Evolutionary conservation across 92 coral and sea anemone genomes (phyloP).

Genomic region (Parazoanthus darwini): DNA sequence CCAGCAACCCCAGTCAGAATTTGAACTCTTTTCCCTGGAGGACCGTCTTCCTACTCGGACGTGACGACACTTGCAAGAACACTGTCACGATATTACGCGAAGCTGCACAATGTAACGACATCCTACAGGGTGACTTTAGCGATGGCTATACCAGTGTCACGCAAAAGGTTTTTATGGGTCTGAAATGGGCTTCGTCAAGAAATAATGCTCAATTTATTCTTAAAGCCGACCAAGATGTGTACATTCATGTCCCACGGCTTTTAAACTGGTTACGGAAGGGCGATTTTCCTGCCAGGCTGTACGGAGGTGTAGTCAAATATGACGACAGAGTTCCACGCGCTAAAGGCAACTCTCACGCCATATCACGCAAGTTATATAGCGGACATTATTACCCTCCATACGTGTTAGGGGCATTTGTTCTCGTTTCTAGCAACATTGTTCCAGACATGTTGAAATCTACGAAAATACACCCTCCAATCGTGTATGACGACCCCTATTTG

Average conservation of each 20-base stretch:
- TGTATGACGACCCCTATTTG: conserved; percentile 64
- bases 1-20: background rate
- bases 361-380: conserved; percentile 40
- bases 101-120: conserved; percentile 50
- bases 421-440: conserved; percentile 42
- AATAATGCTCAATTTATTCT: conserved; percentile 45
- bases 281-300: conserved; percentile 48
- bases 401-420: conserved; percentile 56
- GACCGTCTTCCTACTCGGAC: conserved; percentile 59
- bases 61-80: conserved; percentile 19
- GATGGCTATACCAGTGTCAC: conserved; percentile 55
- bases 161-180: conserved; percentile 67
- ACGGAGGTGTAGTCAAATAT: conserved; percentile 58
- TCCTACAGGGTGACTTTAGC: conserved; percentile 56
- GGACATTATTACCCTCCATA: conserved; percentile 62
- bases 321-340: conserved; percentile 53
- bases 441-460: conserved; percentile 57
- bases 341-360: conserved; percentile 51
- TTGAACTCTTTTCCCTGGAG: conserved; percentile 25
- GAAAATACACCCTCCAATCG: conserved; percentile 42
- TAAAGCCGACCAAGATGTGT: conserved; percentile 67
- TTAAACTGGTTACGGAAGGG: conserved; percentile 44
- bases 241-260: conserved; percentile 47
- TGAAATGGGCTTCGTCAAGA: conserved; percentile 49
- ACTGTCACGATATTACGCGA: conserved; percentile 50